These are phyloP conservation scores for Lasioglossum baleicum DNA, from an alignment of 1,140 invertebrate species.

Conservation along the genomic window DNA sequence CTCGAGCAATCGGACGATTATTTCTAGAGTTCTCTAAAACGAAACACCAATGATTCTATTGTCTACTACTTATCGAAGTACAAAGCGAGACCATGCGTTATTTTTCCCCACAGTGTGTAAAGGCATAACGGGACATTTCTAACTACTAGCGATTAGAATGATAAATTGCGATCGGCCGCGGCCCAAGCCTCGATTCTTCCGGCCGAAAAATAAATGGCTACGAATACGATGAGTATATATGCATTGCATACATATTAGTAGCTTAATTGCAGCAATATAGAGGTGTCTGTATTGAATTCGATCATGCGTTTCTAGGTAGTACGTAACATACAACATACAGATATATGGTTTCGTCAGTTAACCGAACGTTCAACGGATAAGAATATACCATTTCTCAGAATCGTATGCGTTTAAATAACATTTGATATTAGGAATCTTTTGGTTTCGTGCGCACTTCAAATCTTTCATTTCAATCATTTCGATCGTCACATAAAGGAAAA, in stretches of 20 bases:
- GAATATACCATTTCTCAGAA: neutral
- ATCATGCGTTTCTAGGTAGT: constrained; percentile 27
- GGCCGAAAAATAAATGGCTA: neutral
- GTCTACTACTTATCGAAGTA: constrained; percentile 61
- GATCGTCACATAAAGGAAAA: neutral
- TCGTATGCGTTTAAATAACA: neutral
- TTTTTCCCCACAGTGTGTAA: constrained; percentile 24
- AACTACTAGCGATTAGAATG: constrained; percentile 42
- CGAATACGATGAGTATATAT: neutral
- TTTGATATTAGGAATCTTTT: neutral
- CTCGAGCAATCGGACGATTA: constrained; percentile 27
- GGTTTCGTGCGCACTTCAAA: neutral
- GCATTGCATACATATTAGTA: constrained; percentile 23
- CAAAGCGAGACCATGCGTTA: constrained; percentile 60
- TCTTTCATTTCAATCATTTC: neutral
- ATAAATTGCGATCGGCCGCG: constrained; percentile 3
- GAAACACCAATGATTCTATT: constrained; percentile 61
- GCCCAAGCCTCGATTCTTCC: constrained; percentile 9
- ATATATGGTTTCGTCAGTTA: constrained; percentile 11
- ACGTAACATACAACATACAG: constrained; percentile 32
- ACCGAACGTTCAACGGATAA: neutral
- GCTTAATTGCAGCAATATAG: constrained; percentile 44
- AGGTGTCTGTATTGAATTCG: constrained; percentile 13
- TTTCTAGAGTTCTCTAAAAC: constrained; percentile 48
- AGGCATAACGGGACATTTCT: constrained; percentile 5